Evolutionary conservation across 2,888 invertebrate species (phyloP).

Genomic region (Aporophyla lueneburgensis): DNA sequence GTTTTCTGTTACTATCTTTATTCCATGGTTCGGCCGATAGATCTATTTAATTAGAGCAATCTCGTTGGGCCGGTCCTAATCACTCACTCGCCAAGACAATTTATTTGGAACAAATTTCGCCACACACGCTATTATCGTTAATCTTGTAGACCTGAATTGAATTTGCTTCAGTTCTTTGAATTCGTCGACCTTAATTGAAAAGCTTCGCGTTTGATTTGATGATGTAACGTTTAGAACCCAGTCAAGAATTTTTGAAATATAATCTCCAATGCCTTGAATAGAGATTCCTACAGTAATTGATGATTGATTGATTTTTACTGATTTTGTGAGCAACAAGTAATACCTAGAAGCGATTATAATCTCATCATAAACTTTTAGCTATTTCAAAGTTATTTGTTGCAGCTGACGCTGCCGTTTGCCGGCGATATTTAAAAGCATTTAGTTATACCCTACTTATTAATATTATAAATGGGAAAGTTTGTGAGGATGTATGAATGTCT

Average conservation of each 20-base stretch:
- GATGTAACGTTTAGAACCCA: neutral
- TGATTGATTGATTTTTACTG: neutral
- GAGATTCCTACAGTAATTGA: neutral
- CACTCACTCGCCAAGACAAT: conserved; percentile 56
- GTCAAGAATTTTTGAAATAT: conserved; percentile 1
- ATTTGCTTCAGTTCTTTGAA: conserved; percentile 43
- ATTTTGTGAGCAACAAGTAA: neutral
- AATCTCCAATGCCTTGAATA: neutral
- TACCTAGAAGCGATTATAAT: neutral
- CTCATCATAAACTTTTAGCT: neutral
- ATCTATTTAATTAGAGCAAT: conserved; percentile 61
- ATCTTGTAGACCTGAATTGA: conserved; percentile 46
- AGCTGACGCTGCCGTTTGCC: neutral
- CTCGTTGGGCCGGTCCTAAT: conserved; percentile 46
- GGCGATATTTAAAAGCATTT: too few species aligned
- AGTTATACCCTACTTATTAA: too few species aligned
- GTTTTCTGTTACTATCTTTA: conserved; percentile 13
- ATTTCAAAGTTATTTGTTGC: neutral
- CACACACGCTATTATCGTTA: conserved; percentile 56
- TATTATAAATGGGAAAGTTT: too few species aligned
- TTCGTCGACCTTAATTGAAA: conserved; percentile 16
- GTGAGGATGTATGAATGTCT: too few species aligned
- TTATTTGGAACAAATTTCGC: conserved; percentile 57
- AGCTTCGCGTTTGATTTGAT: conserved; percentile 22
- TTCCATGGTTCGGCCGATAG: conserved; percentile 23